These are phyloP conservation scores for Falco rusticolus DNA, from an alignment of 2,797 vertebrate species.

Conservation along the genomic window DNA sequence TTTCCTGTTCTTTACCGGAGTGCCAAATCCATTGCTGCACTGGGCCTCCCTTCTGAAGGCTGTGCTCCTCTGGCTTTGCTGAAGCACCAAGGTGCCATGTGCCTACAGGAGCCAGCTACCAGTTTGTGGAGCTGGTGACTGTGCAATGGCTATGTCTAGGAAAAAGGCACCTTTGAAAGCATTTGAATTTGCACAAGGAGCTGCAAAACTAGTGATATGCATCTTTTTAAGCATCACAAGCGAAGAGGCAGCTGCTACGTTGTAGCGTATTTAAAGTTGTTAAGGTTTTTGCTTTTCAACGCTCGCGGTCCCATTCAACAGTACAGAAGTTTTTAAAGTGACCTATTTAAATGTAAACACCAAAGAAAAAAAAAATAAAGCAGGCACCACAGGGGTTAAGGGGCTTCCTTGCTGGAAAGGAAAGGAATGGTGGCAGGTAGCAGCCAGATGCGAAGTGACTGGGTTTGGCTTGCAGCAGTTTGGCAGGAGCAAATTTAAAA, in stretches of 20 bases:
- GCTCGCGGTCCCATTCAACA: background rate
- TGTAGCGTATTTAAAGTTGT: background rate
- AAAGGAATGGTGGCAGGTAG: constrained; percentile 38
- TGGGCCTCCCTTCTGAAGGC: background rate
- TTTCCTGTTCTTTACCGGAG: background rate
- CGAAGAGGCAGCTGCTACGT: background rate
- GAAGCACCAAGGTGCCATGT: fast-evolving
- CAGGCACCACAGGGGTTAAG: constrained; percentile 2
- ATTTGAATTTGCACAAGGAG: background rate
- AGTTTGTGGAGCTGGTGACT: background rate
- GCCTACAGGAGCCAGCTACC: fast-evolving
- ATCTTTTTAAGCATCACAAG: background rate
- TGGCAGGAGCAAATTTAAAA: constrained; percentile 9
- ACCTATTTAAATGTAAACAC: background rate
- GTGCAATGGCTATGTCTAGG: background rate
- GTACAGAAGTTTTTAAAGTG: background rate
- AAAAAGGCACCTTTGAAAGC: background rate
- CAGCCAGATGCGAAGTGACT: constrained; percentile 28
- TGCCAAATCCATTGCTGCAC: background rate
- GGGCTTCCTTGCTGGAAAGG: background rate
- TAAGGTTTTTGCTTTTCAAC: background rate
- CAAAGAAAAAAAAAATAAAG: background rate
- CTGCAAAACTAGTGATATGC: background rate
- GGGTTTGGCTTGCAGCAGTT: background rate
- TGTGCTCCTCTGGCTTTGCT: background rate